A percentile compares a stretch with the other conserved stretches of the same genome.
Evolutionary conservation across 2,113 vertebrate genomes (phyloP).

Genomic region (Tenebrosternarchus preto): DNA sequence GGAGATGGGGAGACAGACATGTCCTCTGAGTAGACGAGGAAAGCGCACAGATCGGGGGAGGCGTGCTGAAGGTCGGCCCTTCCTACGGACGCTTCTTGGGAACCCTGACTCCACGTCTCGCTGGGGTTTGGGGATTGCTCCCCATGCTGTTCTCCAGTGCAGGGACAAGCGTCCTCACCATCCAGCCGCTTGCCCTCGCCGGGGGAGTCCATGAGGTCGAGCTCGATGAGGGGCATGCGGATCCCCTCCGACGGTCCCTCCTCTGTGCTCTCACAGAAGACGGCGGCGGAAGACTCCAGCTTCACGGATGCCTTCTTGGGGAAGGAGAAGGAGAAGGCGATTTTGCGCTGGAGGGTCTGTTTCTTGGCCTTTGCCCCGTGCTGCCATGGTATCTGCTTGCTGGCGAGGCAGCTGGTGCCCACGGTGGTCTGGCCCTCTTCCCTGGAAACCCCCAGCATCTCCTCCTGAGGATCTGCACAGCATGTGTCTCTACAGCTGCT

Average conservation of each 20-base stretch:
- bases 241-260: slow-evolving; percentile 72
- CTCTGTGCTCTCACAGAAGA: slow-evolving; percentile 82
- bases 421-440: slow-evolving; percentile 31
- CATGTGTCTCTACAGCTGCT: slow-evolving; percentile 66
- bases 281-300: slow-evolving; percentile 85
- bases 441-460: slow-evolving; percentile 31
- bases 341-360: slow-evolving; percentile 72
- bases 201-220: slow-evolving; percentile 63
- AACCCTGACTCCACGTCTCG: slow-evolving; percentile 46
- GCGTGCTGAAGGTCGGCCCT: slow-evolving; percentile 46
- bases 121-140: slow-evolving; percentile 32
- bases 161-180: slow-evolving; percentile 64
- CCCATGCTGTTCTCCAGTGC: slow-evolving; percentile 46
- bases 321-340: slow-evolving; percentile 86
- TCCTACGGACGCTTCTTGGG: slow-evolving; percentile 51
- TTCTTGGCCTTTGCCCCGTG: slow-evolving; percentile 65
- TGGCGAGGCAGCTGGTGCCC: neutral
- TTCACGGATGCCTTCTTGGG: slow-evolving; percentile 83
- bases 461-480: slow-evolving; percentile 45
- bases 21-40: slow-evolving; percentile 57
- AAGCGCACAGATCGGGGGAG: slow-evolving; percentile 54
- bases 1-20: slow-evolving; percentile 29
- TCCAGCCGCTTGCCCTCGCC: slow-evolving; percentile 59
- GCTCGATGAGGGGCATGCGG: slow-evolving; percentile 68
- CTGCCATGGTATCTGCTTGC: slow-evolving; percentile 43